Evolutionary conservation across 64 coral and sea anemone genomes (phyloP).

Genomic region (Pocillopora verrucosa): DNA sequence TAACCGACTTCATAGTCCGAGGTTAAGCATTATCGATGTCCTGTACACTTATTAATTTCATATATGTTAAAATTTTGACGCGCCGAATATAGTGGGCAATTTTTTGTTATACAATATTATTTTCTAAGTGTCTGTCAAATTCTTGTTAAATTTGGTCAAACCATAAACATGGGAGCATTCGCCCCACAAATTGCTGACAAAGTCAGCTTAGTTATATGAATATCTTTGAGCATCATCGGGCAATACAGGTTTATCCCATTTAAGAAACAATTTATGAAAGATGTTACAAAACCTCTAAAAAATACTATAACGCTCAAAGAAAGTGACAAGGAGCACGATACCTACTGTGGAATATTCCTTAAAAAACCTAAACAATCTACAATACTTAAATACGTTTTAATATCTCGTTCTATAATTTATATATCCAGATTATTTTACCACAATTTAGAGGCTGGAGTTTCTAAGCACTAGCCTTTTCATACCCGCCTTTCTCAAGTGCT

Average conservation of each 20-base stretch:
- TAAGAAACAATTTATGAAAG: conserved; percentile 6
- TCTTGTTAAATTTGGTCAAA: conserved; percentile 24
- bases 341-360: not conserved
- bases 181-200: conserved; percentile 3
- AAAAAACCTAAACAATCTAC: conserved; percentile 21
- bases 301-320: conserved; percentile 6
- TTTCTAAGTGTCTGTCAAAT: not conserved
- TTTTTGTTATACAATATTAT: conserved; percentile 16
- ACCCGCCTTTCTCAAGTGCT: not conserved
- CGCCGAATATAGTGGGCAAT: not conserved
- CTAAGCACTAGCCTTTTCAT: conserved; percentile 18
- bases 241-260: not conserved
- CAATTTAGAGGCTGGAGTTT: conserved; percentile 24
- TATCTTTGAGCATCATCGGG: not conserved
- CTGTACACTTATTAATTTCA: conserved; percentile 51
- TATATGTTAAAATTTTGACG: conserved; percentile 30
- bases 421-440: conserved; percentile 40
- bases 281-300: conserved; percentile 14
- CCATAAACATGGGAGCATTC: not conserved
- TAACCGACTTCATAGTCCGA: not conserved
- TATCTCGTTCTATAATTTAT: conserved; percentile 33
- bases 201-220: not conserved
- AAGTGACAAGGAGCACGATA: not conserved
- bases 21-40: not conserved
- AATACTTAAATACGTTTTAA: conserved; percentile 35